Base-by-base conservation (phyloP, 2,797 vertebrate genomes). In the Babyrousa celebensis region DNA sequence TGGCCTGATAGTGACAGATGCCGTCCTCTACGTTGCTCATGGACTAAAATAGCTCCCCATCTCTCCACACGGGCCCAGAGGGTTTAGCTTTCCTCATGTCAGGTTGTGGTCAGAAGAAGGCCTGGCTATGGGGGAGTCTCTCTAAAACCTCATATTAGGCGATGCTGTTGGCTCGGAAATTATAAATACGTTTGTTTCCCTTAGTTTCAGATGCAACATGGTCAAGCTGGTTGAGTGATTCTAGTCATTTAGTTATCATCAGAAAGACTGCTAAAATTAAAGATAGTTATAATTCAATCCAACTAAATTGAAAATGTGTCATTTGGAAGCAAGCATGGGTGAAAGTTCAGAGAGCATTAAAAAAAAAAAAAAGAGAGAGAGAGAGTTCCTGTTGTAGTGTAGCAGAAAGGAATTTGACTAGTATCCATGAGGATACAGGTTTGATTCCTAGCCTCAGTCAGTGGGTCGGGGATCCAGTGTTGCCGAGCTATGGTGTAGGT, bases 281-380 rank as follows among this genome's bases (percentile, higher is more conserved):
- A 10, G 58, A 6, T 21, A 60, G n/a, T 12, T 90, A 20, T 71
- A 43, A 43, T 72, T 40, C 20, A 72, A 29, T 27, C 40, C 75
- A 86, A 63, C 1, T 27, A 32, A 80, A 72, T 54, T 12, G 48
- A 91, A 91, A 77, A 58, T 36, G 12, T 48, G 58, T 67, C 88
- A 54, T 92, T 84, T 92, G 17, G n/a, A 72, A 60, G 16, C 5
- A 20, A 91, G 12, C 23, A 70, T 11, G 18, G 48, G 25, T 67
- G 4, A 79, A 32, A 90, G 23, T 60, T 87, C 60, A 84, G 48
- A 60, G 6, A 96, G 2, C 32, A 89, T 83, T 80, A 7, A 56
- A 29, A 92, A 75, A 54, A 40, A 1, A 11, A 54, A 25, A 75
- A 54, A 40, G 1, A 11, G 43, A 25, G 36, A 36, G 36, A 36